These are phyloP conservation scores for Cossypha niveicapilla DNA, from an alignment of 2,797 vertebrate species.

Conservation along the genomic window DNA sequence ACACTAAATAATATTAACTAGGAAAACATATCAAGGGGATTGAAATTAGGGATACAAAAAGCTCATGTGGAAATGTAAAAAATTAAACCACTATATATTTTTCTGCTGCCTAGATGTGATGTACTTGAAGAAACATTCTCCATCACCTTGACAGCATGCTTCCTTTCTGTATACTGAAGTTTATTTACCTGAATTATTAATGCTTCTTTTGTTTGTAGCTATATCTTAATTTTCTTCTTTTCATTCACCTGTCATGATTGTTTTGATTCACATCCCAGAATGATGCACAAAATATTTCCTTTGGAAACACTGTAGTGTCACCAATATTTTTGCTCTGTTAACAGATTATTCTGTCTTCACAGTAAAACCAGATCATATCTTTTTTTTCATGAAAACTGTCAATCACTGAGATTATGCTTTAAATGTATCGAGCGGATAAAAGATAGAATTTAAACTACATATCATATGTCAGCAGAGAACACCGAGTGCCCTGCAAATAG, in stretches of 20 bases:
- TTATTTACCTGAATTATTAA: constrained; percentile 80
- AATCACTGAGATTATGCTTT: constrained; percentile 68
- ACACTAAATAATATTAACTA: constrained; percentile 23
- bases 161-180: constrained; percentile 67
- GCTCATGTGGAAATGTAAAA: constrained; percentile 16
- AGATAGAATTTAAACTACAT: constrained; percentile 70
- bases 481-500: constrained; percentile 31
- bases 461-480: constrained; percentile 63
- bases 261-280: constrained; percentile 71
- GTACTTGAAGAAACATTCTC: constrained; percentile 60
- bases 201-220: constrained; percentile 72
- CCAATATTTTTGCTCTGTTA: constrained; percentile 69
- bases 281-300: constrained; percentile 71
- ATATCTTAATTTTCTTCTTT: constrained; percentile 74
- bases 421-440: constrained; percentile 67
- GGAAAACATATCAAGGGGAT: constrained; percentile 17
- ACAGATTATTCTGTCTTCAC: constrained; percentile 69
- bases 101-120: constrained; percentile 43
- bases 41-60: constrained; percentile 55
- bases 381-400: constrained; percentile 67
- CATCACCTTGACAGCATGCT: constrained; percentile 71
- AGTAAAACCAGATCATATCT: constrained; percentile 54
- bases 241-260: constrained; percentile 72
- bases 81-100: constrained; percentile 49
- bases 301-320: constrained; percentile 65